Base-by-base conservation (phyloP, 2,113 vertebrate genomes). In the Barnardius zonarius region DNA sequence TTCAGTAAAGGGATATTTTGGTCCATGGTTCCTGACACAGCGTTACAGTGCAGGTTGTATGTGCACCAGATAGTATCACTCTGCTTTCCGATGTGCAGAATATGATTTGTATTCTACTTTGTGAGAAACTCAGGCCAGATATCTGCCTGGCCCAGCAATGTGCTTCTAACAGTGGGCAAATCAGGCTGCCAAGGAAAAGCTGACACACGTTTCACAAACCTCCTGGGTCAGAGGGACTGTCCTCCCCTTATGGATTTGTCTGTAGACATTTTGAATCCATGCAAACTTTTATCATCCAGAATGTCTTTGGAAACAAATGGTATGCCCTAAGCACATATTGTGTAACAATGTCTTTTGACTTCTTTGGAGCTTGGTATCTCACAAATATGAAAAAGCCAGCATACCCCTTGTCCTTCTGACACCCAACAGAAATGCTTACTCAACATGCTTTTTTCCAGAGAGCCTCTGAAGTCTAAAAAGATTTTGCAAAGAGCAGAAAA, bases 401-500 rank as follows among this genome's bases (percentile, higher is more conserved):
- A 1, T 48, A 18, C 39, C 2, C 15, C 55, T 75, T 41, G 52
- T 66, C 72, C 74, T 82, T 72, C 79, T 67, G 46, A 63, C 55
- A 86, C 46, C 28, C 63, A 2, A 31, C 54, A 87, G 55, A 94
- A 93, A 90, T 0, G 61, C 92, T 95, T 88, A 82, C 83, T 93
- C 77, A 76, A 41, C 57, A 66, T 19, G 35, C 1, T 70, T 74
- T 77, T 68, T 54, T 55, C 2, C 35, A 51, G 78, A 84, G 30
- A 64, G 31, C 17, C 88, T 88, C 80, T 49, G 22, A 91, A 86
- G 15, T 46, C 59, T 66, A 63, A 35, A 35, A 76, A 69, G 19
- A 8, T 87, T 75, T 95, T 93, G 83, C 88, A 83, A 55, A 85
- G 17, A 70, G n/a, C 30, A 91, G 78, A 91, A 88, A 68, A 52